These are phyloP conservation scores for Diachasmimorpha longicaudata DNA, from an alignment of 1,140 invertebrate genomes.

Conservation along the genomic window DNA sequence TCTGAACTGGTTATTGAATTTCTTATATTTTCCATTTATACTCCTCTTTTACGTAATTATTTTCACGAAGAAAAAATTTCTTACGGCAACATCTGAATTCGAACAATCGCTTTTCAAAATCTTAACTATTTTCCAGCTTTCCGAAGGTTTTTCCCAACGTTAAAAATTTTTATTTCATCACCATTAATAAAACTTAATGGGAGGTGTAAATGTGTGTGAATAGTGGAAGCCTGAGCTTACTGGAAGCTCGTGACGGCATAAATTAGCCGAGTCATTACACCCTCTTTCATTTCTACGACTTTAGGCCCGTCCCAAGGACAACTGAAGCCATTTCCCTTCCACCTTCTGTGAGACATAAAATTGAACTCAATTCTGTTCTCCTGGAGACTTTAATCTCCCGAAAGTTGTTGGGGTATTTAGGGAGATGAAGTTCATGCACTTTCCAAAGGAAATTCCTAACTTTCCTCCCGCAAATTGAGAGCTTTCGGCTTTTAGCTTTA, in stretches of 20 bases:
- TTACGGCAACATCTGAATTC: too few relatives aligned
- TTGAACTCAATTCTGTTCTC: not conserved
- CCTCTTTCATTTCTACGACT: not conserved
- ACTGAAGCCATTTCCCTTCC: not conserved
- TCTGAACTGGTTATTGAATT: too few relatives aligned
- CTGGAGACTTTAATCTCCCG: not conserved
- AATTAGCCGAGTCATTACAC: not conserved
- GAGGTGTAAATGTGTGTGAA: not conserved
- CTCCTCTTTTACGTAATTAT: too few relatives aligned
- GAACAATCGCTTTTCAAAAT: too few relatives aligned
- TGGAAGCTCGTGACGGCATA: not conserved
- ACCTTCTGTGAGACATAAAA: not conserved
- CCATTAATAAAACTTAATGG: not conserved
- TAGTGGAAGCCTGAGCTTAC: not conserved
- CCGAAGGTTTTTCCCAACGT: not conserved
- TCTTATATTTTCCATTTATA: too few relatives aligned
- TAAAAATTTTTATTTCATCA: not conserved
- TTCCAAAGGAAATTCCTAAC: not conserved
- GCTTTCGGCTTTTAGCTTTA: not conserved
- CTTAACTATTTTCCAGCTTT: too few relatives aligned
- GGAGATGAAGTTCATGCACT: not conserved
- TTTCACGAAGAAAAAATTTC: too few relatives aligned
- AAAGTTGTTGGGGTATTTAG: not conserved
- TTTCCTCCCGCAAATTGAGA: not conserved
- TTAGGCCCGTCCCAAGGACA: not conserved